Percentiles rank a stretch among this genome's conserved stretches.
Conservation (phyloP, 2,888 invertebrate genomes). For the Endotricha flammealis region DNA sequence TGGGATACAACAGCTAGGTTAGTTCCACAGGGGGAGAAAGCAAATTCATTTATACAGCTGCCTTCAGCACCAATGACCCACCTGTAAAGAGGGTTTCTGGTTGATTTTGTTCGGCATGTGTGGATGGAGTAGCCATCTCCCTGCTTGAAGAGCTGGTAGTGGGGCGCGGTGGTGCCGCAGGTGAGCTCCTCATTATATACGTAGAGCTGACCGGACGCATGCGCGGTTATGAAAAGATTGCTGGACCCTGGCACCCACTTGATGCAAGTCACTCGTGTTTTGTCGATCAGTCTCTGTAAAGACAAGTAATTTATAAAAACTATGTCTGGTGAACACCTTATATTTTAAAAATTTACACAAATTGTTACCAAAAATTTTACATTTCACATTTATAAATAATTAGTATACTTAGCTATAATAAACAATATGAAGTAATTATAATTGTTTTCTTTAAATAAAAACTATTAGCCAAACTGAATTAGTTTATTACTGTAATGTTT, state of each 20-base stretch:
- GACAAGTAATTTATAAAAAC: too few species aligned
- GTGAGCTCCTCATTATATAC: slow-evolving; percentile 97
- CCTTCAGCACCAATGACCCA: slow-evolving; percentile 91
- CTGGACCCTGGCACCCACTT: slow-evolving; percentile 98
- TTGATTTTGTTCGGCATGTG: slow-evolving; percentile 97
- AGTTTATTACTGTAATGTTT: too few species aligned
- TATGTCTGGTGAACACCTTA: too few species aligned
- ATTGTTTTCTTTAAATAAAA: too few species aligned
- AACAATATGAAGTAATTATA: too few species aligned
- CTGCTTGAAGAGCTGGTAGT: slow-evolving; percentile 96
- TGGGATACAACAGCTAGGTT: slow-evolving; percentile 96
- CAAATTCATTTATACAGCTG: slow-evolving; percentile 95
- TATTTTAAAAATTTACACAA: too few species aligned
- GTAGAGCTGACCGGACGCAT: slow-evolving; percentile 97
- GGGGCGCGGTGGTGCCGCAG: slow-evolving; percentile 93
- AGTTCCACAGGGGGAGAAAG: slow-evolving; percentile 96
- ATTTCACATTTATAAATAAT: too few species aligned
- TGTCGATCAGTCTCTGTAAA: slow-evolving; percentile 94
- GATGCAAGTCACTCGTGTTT: slow-evolving; percentile 96
- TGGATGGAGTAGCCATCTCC: slow-evolving; percentile 96
- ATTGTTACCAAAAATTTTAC: too few species aligned
- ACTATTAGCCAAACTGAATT: too few species aligned
- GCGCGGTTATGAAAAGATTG: slow-evolving; percentile 95
- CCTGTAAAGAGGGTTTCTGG: slow-evolving; percentile 91
- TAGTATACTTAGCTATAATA: too few species aligned